Evolutionary conservation across 2,888 invertebrate genomes (phyloP).

Genomic region (Oegoconia quadripuncta): DNA sequence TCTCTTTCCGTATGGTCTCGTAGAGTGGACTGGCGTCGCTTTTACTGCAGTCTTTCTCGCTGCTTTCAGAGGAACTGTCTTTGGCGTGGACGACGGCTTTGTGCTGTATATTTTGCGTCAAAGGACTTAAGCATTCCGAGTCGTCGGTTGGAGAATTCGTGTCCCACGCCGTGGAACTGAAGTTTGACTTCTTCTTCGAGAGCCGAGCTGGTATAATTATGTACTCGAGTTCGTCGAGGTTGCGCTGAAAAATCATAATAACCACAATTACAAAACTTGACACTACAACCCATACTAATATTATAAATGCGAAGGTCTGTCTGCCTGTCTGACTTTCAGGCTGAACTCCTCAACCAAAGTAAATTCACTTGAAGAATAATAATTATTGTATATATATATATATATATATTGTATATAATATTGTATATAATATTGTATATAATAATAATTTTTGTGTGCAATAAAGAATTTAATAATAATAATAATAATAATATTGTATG

Average conservation of each 20-base stretch:
- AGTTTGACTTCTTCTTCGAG: constrained; percentile 43
- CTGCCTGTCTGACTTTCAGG: too few species aligned
- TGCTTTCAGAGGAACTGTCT: constrained; percentile 47
- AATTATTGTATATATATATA: too few species aligned
- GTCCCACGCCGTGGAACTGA: constrained; percentile 54
- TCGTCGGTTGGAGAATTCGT: constrained; percentile 52
- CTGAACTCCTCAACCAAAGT: too few species aligned
- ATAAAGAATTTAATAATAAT: too few species aligned
- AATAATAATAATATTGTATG: too few species aligned
- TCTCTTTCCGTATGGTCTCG: constrained; percentile 40
- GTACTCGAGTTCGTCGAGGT: constrained; percentile 59
- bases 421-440: too few species aligned
- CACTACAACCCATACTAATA: too few species aligned
- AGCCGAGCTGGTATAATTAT: constrained; percentile 59
- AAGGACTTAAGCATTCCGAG: constrained; percentile 54
- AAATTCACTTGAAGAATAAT: too few species aligned
- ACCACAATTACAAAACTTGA: not conserved
- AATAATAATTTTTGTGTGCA: too few species aligned
- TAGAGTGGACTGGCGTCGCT: constrained; percentile 49
- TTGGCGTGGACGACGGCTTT: constrained; percentile 45
- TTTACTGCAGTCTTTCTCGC: constrained; percentile 48
- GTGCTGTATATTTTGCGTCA: constrained; percentile 39
- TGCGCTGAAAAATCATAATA: constrained; percentile 36
- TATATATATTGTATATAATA: too few species aligned
- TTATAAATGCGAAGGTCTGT: too few species aligned